Base-by-base conservation (phyloP, 2,888 invertebrate species). In the Papilio protenor region DNA sequence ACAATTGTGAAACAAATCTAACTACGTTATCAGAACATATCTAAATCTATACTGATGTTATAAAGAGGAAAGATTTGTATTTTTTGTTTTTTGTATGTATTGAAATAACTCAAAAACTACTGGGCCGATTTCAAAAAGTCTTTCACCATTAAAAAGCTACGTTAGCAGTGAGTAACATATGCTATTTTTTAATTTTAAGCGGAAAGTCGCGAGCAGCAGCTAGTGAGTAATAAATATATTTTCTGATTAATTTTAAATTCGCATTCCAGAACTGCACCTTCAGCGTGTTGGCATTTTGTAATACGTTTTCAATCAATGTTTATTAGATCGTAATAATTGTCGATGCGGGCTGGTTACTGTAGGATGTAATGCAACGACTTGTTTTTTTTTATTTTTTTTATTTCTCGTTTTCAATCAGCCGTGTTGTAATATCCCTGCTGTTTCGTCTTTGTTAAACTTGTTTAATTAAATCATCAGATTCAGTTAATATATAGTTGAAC, bases 251-350 rank as follows among this genome's bases (percentile, higher is more conserved):
- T 71, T 52, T 71, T 8, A 55, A 45, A 73, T 70, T 71, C 55
- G 57, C 33, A 73, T 75, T 77, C 71, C 75, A 75, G 71, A 57
- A 57, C 21, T 64, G 40, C 76, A 70, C 49, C 45, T 79, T 77
- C 76, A 76, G 59, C 76, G 49, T 70, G 76, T 79, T 78, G 64
- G 79, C 77, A 83, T 82, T 82, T 83, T 81, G 82, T 80, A 83
- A 85, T 77, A 79, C 80, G 78, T 81, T 83, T 83, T 82, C 84
- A 80, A 85, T 86, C 84, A 85, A 81, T 86, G 87, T 78, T 87
- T 85, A 87, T 85, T 86, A 87, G 87, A 86, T 87, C 87, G 87
- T 87, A 81, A 84, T 87, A 87, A 87, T 87, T 84, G 84, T 82
- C 74, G 82, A 77, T 78, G 79, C 77, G 78, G 69, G 76, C 79